Evolutionary conservation across 2,113 vertebrate species (phyloP).

Genomic region (Amphilophus citrinellus): DNA sequence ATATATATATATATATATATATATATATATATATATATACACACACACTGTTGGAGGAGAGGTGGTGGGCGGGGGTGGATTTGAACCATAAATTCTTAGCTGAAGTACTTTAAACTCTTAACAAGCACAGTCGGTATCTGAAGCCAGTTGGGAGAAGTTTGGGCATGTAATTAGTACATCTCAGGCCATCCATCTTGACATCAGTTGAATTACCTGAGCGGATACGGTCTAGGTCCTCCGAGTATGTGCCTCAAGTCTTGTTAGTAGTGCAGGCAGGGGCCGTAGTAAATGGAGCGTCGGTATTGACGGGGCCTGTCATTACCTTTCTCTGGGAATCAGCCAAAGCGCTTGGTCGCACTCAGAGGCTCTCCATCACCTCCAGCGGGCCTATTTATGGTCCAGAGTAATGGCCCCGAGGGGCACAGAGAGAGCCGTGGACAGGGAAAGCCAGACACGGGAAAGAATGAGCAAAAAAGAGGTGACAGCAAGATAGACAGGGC

Average conservation of each 20-base stretch:
- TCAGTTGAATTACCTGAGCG: conserved; percentile 66
- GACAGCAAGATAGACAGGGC: conserved; percentile 29
- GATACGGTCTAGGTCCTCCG: conserved; percentile 48
- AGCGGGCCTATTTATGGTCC: conserved; percentile 67
- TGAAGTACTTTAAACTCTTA: conserved; percentile 34
- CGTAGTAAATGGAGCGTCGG: conserved; percentile 65
- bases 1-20: too few species aligned
- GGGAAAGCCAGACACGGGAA: not conserved
- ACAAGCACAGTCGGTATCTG: conserved; percentile 35
- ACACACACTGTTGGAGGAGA: not conserved
- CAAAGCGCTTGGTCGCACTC: conserved; percentile 66
- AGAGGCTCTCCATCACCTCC: conserved; percentile 70
- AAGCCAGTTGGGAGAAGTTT: conserved; percentile 41
- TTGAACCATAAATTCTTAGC: conserved; percentile 17
- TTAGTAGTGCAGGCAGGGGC: conserved; percentile 62
- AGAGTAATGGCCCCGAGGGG: conserved; percentile 47
- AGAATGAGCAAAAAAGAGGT: conserved; percentile 34
- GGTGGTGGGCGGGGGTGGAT: not conserved
- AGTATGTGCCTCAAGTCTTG: conserved; percentile 67
- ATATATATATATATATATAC: too few species aligned
- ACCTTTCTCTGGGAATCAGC: conserved; percentile 76
- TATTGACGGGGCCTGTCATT: conserved; percentile 79
- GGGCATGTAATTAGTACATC: conserved; percentile 59
- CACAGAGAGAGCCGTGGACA: not conserved
- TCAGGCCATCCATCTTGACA: conserved; percentile 67